Percentiles rank a stretch among this genome's conserved stretches.
These are phyloP conservation scores for Mirza zaza DNA, from an alignment of 2,113 vertebrate species.

Conservation along the genomic window DNA sequence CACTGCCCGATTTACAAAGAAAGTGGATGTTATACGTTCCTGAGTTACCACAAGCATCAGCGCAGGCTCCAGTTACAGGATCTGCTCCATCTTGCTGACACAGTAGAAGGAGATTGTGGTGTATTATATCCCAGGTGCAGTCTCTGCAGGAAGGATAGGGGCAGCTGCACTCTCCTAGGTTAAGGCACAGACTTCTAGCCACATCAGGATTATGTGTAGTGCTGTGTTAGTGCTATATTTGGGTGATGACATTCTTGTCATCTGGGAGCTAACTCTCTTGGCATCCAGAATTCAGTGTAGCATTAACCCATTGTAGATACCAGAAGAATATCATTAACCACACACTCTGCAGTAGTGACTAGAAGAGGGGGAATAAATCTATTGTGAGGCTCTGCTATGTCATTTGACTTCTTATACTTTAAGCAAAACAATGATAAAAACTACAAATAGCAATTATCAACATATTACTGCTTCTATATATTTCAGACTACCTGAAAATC, in stretches of 20 bases:
- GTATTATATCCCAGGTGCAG: slow-evolving; percentile 1
- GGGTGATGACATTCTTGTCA: neutral
- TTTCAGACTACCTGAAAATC: neutral
- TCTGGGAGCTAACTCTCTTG: neutral
- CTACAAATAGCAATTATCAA: neutral
- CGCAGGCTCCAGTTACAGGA: slow-evolving; percentile 57
- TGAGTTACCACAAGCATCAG: slow-evolving; percentile 50
- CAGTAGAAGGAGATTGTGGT: slow-evolving; percentile 18
- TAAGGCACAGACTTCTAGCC: neutral
- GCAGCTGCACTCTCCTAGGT: neutral
- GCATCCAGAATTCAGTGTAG: neutral
- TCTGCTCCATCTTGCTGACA: slow-evolving; percentile 39
- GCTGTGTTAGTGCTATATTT: neutral
- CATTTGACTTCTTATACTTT: neutral
- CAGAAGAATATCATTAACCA: neutral
- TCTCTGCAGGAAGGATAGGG: neutral
- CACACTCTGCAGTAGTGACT: neutral
- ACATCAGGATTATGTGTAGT: neutral
- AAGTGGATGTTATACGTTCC: slow-evolving; percentile 17
- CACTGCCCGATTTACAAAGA: slow-evolving; percentile 52
- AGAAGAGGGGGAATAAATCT: neutral
- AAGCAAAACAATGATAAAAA: neutral
- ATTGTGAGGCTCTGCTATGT: neutral
- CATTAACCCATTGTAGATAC: neutral
- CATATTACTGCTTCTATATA: neutral